phyloP scores from a whole-genome alignment of 2,888 invertebrate species.

The Ephialtes manifestator region DNA sequence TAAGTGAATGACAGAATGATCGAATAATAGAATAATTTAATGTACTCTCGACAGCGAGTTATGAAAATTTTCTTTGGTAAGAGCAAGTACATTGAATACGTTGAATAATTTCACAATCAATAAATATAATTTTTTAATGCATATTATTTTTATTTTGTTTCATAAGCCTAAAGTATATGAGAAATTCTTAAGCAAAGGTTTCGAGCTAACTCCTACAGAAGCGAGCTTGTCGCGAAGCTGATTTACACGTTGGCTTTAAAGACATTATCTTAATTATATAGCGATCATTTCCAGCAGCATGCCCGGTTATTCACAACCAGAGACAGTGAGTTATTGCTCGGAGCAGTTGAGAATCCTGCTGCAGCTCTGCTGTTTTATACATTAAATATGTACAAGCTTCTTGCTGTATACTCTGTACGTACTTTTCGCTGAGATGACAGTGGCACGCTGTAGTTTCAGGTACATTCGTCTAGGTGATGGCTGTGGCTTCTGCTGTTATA shows the following conservation, averaged over 20 bases:
- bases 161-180: not conserved
- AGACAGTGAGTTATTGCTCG: conserved; percentile 42
- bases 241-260: conserved; percentile 51
- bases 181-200: conserved; percentile 15
- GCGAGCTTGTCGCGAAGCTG: conserved; percentile 33
- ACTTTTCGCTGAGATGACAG: not conserved
- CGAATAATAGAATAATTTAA: no score
- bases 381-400: conserved; percentile 17
- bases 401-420: not conserved
- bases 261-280: conserved; percentile 54
- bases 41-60: no score
- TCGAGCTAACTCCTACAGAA: not conserved
- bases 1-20: no score
- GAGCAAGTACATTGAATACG: no score
- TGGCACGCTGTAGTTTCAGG: conserved; percentile 21
- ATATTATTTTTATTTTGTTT: not conserved
- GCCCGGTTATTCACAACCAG: conserved; percentile 44
- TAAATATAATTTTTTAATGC: no score
- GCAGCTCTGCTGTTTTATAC: conserved; percentile 10
- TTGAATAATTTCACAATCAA: no score
- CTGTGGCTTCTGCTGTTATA: conserved; percentile 25
- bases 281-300: conserved; percentile 42
- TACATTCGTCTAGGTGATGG: conserved; percentile 26
- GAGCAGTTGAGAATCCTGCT: conserved; percentile 6
- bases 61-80: no score